Base-by-base conservation (phyloP, 2,113 vertebrate species). In the Seriola dumerili region DNA sequence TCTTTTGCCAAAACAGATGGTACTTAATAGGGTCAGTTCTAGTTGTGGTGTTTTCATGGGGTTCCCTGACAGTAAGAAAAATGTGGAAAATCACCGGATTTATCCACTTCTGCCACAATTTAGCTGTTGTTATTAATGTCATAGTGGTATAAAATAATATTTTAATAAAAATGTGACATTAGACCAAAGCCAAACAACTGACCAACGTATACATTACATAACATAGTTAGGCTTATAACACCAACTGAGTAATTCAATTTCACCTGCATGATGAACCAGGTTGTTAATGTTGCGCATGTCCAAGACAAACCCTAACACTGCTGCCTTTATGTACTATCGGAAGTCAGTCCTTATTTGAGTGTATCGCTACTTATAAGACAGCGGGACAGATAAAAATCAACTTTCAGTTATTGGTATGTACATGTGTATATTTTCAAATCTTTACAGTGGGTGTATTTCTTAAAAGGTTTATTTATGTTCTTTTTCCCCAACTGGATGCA, bases 231-330 rank as follows among this genome's bases (percentile, higher is more conserved):
- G 48, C 7, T 21, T 8, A 5, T 29, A 50, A 21, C 19, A 52
- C 19, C 3, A 21, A 19, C 17, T 46, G 48, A 17, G 17, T 52
- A 19, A 6, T 8, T 21, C 7, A 5, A 29, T 54, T 1, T 57
- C 16, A 38, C 32, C 8, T 59, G 38, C 17, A 64, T 19, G 14
- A 44, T n/a, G 13, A 46, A 25, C 16, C 34, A 25, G 23, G 29
- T 59, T 25, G 55, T 52, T n/a, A 8, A 55, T 4, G 1, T 1
- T 72, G 70, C 83, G 70, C 83, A 78, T 90, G 85, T 23, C 12
- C 34, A 34, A 3, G 40, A 29, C 25, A 38, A 61, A 72, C 42
- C 0, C 13, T 9, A 1, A 40, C 11, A 83, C 1, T 85, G 65
- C 73, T 85, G 61, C 69, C 40, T 88, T 85, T 57, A 42, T 0